Base-by-base conservation (phyloP, 2,113 vertebrate genomes). In the Pterocles gutturalis region DNA sequence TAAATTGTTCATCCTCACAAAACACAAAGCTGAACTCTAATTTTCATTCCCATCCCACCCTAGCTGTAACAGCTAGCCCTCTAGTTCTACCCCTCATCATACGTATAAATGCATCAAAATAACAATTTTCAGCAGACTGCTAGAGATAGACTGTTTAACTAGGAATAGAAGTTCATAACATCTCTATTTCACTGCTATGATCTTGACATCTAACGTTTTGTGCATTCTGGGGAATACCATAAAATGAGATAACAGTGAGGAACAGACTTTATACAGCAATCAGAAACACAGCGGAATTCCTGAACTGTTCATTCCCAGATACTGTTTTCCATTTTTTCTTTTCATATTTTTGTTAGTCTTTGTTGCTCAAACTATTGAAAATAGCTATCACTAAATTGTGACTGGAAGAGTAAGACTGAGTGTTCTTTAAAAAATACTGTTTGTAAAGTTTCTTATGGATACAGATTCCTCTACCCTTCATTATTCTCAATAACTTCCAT, bases 61-160 rank as follows among this genome's bases (percentile, higher is more conserved):
- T 29, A 72, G 33, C 65, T 87, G 1, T 89, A 94, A 87, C 77
- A 77, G 82, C 57, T 69, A 85, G 48, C n/a, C 49, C 60, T 86
- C 60, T 51, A 58, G 58, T 62, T 87, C 90, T 93, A 91, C 33
- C 72, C 51, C 87, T 78, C 75, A 79, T 49, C 73, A 88, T 60
- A 67, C 65, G 87, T 82, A 93, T 70, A 95, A 91, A 91, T 31
- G 90, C 75, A 93, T 93, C 96, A 95, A 94, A 96, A 96, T 95
- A 95, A 95, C 89, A 95, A 93, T 90, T 96, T 95, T 83, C 95
- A 96, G 67, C 54, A 90, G 85, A 60, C 58, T 90, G 90, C 43
- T 70, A 77, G 49, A 96, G 60, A 94, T 22, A 82, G 87, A 70
- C 53, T 72, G 92, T 86, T 96, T 96, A 96, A 95, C 71, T 22